Evolutionary conservation across 2,888 invertebrate species (phyloP).

Genomic region (Cryptocheilus praepositus): DNA sequence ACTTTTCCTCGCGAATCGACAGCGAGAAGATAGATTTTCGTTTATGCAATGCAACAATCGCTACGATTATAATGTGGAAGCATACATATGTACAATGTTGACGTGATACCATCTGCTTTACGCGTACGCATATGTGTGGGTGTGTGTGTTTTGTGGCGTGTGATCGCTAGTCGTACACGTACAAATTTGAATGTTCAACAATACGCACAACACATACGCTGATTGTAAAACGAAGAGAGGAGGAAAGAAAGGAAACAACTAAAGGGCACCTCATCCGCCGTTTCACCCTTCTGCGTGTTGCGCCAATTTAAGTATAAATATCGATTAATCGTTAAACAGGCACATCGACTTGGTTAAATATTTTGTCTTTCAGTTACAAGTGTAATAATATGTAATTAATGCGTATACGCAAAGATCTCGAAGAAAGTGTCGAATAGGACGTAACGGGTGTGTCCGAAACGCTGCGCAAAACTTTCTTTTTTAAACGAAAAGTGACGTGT

Average conservation of each 20-base stretch:
- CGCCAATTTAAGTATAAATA: constrained; percentile 56
- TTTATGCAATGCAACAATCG: constrained; percentile 38
- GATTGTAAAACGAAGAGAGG: not conserved
- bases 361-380: constrained; percentile 20
- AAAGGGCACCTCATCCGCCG: constrained; percentile 17
- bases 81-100: constrained; percentile 50
- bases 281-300: constrained; percentile 36
- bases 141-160: constrained; percentile 22
- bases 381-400: constrained; percentile 39
- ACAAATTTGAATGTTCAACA: constrained; percentile 9
- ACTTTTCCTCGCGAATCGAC: constrained; percentile 48
- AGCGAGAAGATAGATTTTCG: constrained; percentile 28
- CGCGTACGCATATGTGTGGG: constrained; percentile 30
- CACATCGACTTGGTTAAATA: constrained; percentile 73
- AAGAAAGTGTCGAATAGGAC: constrained; percentile 12
- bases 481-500: not conserved
- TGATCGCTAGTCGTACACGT: too few relatives aligned
- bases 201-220: not conserved
- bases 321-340: constrained; percentile 69
- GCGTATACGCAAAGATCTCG: constrained; percentile 27
- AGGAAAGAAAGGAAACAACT: not conserved
- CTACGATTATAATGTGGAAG: constrained; percentile 59
- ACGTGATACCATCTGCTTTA: not conserved
- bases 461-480: constrained; percentile 10
- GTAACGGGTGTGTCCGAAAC: not conserved